phyloP scores from a whole-genome alignment of 2,797 vertebrate species.

The Phoebastria nigripes region DNA sequence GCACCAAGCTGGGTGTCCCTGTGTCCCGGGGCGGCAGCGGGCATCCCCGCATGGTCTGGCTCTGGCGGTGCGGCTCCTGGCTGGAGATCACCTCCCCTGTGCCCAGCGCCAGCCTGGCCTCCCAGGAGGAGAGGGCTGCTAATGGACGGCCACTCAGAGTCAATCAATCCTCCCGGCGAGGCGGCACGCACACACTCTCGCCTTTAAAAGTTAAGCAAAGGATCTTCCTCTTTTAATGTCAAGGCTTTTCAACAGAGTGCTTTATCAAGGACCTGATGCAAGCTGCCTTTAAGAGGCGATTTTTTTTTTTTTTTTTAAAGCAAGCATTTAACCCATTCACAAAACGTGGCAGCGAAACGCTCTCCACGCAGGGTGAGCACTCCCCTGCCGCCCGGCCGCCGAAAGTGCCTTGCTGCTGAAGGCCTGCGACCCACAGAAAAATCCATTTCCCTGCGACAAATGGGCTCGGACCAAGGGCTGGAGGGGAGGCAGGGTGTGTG shows the following conservation, averaged over 20 bases:
- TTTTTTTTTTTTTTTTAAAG: neutral
- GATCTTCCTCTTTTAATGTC: slow-evolving; percentile 42
- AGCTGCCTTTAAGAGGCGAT: slow-evolving; percentile 18
- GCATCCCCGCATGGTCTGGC: rapidly evolving
- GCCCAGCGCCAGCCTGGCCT: neutral
- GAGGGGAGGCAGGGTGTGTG: neutral
- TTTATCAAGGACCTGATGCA: slow-evolving; percentile 41
- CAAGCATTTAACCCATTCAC: slow-evolving; percentile 18
- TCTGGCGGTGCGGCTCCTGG: rapidly evolving
- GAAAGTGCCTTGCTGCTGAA: neutral
- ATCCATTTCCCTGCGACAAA: neutral
- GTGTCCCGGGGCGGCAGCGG: rapidly evolving
- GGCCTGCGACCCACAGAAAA: neutral
- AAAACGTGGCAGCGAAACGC: rapidly evolving
- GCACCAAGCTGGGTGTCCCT: neutral
- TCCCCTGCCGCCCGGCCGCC: rapidly evolving
- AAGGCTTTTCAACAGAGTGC: slow-evolving; percentile 31
- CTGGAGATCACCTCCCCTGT: neutral
- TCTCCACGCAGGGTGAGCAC: neutral
- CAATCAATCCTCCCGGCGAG: neutral
- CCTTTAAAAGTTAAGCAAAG: slow-evolving; percentile 33
- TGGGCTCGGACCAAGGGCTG: rapidly evolving
- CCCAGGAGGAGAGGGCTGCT: neutral
- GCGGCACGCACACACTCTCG: rapidly evolving
- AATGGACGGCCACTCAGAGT: neutral